Base-by-base conservation (phyloP, 2,113 vertebrate species). In the Oryzias celebensis region DNA sequence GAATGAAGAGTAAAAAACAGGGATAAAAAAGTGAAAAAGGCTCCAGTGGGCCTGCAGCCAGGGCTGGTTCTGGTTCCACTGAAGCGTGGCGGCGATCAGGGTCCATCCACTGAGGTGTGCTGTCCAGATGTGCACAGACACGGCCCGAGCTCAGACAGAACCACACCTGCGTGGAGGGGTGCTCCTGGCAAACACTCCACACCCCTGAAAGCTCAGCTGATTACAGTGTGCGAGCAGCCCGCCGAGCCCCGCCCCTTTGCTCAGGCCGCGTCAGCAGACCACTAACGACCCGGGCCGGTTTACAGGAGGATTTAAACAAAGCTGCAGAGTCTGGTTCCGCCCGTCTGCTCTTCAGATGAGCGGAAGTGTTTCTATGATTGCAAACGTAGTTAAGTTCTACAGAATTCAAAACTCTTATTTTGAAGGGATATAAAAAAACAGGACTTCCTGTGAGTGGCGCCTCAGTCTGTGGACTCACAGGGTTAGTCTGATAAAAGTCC, bases 301-400 rank as follows among this genome's bases (percentile, higher is more conserved):
- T 73, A 75, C 66, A 80, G 12, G 13, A 4, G 59, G 78, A 73
- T 87, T 79, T 81, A 77, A 57, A 69, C 78, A 74, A 80, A 76
- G 68, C 51, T 53, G 77, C 24, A 65, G 68, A 36, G 36, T 36
- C 36, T 36, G 36, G 36, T 36, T 36, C 36, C 36, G 36, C 36
- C 36, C 36, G 36, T 36, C 36, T 36, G 36, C 36, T 12, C 36
- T 36, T 2, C 36, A 48, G 7, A 44, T 5, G 18, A 26, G 20
- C 23, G 65, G 60, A 58, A 24, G 0, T 2, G 51, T 24, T 64
- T 58, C 28, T 2, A 54, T 20, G 20, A 60, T 60, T 63, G 26
- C n/a, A 47, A 17, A 69, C 52, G 78, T 75, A 75, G 68, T 68
- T 68, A 54, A 44, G 7, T 57, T 20, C 8, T 6, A 20, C 22